Evolutionary conservation across 2,888 invertebrate genomes (phyloP).

Genomic region (Pseudococcus viburni): DNA sequence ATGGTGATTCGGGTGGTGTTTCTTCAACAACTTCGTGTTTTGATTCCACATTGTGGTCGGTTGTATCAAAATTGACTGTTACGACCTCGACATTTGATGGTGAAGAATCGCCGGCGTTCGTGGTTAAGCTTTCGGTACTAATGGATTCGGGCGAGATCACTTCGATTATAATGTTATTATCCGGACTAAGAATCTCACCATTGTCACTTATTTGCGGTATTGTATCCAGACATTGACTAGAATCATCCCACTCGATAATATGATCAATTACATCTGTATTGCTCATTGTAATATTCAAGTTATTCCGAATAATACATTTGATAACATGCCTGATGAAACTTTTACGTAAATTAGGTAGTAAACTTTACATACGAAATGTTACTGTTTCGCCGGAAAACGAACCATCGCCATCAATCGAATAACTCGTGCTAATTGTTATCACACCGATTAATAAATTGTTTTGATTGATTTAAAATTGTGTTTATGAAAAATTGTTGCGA

Average conservation of each 20-base stretch:
- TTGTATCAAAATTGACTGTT: background rate
- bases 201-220: background rate
- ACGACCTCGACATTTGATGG: background rate
- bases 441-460: background rate
- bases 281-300: background rate
- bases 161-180: background rate
- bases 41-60: background rate
- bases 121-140: background rate
- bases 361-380: background rate
- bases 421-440: constrained; percentile 9
- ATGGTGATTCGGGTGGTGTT: background rate
- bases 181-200: background rate
- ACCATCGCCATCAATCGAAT: background rate
- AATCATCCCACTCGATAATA: constrained; percentile 29
- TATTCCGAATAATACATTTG: background rate
- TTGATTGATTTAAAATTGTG: background rate
- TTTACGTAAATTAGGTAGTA: background rate
- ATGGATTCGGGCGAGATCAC: background rate
- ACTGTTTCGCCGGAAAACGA: constrained; percentile 1
- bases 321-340: constrained; percentile 6
- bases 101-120: background rate
- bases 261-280: background rate
- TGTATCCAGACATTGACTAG: background rate
- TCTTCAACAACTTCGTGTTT: background rate
- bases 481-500: background rate